Evolutionary conservation across 2,888 invertebrate genomes (phyloP), one percentile per base, ranked within the genome.

Genomic region (Erpobdella octoculata): DNA sequence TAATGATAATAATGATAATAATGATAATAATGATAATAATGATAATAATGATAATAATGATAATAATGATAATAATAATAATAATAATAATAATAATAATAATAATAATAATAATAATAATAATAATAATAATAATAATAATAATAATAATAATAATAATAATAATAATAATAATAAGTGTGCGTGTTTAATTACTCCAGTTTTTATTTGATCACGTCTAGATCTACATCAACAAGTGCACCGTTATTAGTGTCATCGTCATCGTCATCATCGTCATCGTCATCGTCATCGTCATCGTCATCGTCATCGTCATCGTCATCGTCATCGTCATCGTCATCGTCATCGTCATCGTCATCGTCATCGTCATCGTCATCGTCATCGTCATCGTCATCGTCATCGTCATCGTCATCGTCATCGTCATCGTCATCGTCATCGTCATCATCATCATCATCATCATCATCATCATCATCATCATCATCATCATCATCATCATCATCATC

Each of bases 401-500:
- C 62, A 33, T 62, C 35, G 33, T 62, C 35, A 31, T 62, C 62
- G 33, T 62, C 62, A 62, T 62, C 28, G n/a, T 33, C 62, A 15
- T 33, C 66, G 21, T 67, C 48, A 48, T 67, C 48, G 35, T 67
- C 5, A 28, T 67, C 48, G 36, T 67, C 67, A 67, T 67, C 67
- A 46, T 67, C 67, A 67, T 67, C 67, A 38, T 67, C 67, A 38
- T 67, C 67, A 38, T 67, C 67, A 38, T 67, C 46, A 21, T 67
- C 67, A 31, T 67, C 67, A 38, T 38, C 33, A 33, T 64, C 64
- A 64, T 64, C 64, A 35, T 64, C 64, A 35, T 64, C 36, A 35
- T 1, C 38, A 70, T 48, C 58, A 53, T 31, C 58, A n/a, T 25
- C 37, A 36, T 59, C 59, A 37, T 37, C 37, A 59, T 59, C 58